Evolutionary conservation across 2,113 vertebrate genomes (phyloP), one percentile per base, ranked within the genome.

Genomic region (Cyprinus carpio): DNA sequence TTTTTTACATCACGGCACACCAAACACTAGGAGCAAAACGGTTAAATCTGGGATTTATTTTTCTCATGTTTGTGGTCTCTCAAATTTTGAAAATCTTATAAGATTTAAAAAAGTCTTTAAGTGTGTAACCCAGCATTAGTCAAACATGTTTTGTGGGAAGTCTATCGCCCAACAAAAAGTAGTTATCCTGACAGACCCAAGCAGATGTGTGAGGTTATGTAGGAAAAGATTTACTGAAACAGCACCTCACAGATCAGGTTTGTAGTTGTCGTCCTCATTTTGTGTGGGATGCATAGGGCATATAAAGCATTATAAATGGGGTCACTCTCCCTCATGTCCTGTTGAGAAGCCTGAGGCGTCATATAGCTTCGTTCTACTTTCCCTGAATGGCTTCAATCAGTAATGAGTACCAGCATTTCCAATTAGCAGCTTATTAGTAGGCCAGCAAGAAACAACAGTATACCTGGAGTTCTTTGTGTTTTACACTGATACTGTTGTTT

Each of bases 391-490:
- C 51, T 77, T 31, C 62, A 49, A 34, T 62, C 46, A 81, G 58
- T 81, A 81, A 77, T 77, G 77, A 69, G 56, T 23, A 62, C 75
- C 62, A 62, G 49, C 3, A 23, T 29, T 85, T 71, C 79, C 60
- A 77, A 85, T 85, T 87, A 69, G 27, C 62, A 51, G 5, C 87
- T 82, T 71, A 82, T 85, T 87, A 85, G 34, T 69, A 85, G 27
- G 29, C 16, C 65, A 34, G 58, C n/a, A 51, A 31, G 29, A 37
- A 71, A 71, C 23, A 20, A 18, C 23, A n/a, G 37, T 46, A 16
- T 29, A 78, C 34, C 75, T 80, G 23, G 12, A 29, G 34, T 9
- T 23, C 18, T 74, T 25, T 43, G 23, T 49, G 54, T 40, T 71
- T 54, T 56, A 84, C 29, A 31, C 25, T 23, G 2, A 25, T 13